phyloP scores from a whole-genome alignment of 2,888 invertebrate species.

The Mechanitis messenoides region DNA sequence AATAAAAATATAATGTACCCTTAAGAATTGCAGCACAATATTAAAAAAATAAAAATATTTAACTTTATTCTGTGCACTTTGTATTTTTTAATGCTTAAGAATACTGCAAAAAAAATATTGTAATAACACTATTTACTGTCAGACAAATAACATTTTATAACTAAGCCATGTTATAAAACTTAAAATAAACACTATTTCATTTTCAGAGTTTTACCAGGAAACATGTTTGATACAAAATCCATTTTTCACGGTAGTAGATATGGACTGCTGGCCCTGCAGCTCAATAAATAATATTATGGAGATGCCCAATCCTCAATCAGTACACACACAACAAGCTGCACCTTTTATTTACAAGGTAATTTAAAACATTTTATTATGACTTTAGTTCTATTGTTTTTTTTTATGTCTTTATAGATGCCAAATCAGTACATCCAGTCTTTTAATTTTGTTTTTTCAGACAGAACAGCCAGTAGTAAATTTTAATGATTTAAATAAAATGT shows the following conservation, averaged over 20 bases:
- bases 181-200: background rate
- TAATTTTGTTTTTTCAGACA: slow-evolving; percentile 62
- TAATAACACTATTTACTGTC: background rate
- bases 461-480: slow-evolving; percentile 75
- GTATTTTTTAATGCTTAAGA: no score
- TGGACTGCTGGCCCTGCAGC: slow-evolving; percentile 91
- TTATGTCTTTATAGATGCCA: no score
- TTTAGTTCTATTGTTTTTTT: background rate
- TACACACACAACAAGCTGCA: slow-evolving; percentile 50
- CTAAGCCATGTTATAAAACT: background rate
- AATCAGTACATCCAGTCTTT: no score
- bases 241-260: slow-evolving; percentile 86
- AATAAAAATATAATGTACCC: no score
- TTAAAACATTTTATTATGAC: no score
- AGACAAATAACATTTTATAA: no score
- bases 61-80: no score
- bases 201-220: slow-evolving; percentile 86
- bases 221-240: slow-evolving; percentile 90
- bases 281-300: slow-evolving; percentile 81
- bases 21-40: no score
- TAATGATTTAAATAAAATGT: slow-evolving; percentile 74
- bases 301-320: slow-evolving; percentile 73
- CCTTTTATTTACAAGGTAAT: slow-evolving; percentile 77
- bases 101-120: background rate
- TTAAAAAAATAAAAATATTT: no score